Base-by-base conservation (phyloP, 2,888 invertebrate genomes). In the Lysandra bellargus region DNA sequence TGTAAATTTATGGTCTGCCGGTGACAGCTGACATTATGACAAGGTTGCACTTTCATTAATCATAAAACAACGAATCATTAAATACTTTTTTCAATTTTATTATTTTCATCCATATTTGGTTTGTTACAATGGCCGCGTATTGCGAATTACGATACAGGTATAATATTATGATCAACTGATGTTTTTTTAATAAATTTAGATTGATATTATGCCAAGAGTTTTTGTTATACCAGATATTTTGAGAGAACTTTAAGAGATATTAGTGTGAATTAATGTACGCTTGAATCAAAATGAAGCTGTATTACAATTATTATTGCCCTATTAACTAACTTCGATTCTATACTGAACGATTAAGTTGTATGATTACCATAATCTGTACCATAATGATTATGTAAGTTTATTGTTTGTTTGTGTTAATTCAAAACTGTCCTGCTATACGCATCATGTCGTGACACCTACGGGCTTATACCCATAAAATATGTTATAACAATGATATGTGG, bases 401-500 rank as follows among this genome's bases (percentile, higher is more conserved):
- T 49, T 49, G 30, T 49, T 49, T 49, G 75, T 57, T 57, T 78
- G 57, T 78, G 33, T 78, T 73, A 73, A 79, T 74, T 79, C 60
- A 79, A 61, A 61, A 60, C 73, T 44, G 12, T 74, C 40, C 23
- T 40, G 74, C 9, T 60, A 37, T 17, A 40, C 53, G 79, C 60
- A 40, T 57, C 74, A 79, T 74, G 79, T 73, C 23, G 30, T 82
- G 81, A 88, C 92, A 87, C 90, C 91, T 88, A 90, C 81, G 53
- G 73, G 78, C 72, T 74, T 78, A 81, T 80, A 17, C 6, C 6
- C 0, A 83, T 82, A 82, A 87, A 87, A 87, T 87, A 85, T 86
- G 82, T 85, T 86, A 83, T 87, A 87, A 93, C 92, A 92, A 93
- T 92, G 89, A 85, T 88, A 93, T 90, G 94, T 92, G 92, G 94